Evolutionary conservation across 2,888 invertebrate genomes (phyloP).

Genomic region (Scaptodrosophila latifasciaeformis): DNA sequence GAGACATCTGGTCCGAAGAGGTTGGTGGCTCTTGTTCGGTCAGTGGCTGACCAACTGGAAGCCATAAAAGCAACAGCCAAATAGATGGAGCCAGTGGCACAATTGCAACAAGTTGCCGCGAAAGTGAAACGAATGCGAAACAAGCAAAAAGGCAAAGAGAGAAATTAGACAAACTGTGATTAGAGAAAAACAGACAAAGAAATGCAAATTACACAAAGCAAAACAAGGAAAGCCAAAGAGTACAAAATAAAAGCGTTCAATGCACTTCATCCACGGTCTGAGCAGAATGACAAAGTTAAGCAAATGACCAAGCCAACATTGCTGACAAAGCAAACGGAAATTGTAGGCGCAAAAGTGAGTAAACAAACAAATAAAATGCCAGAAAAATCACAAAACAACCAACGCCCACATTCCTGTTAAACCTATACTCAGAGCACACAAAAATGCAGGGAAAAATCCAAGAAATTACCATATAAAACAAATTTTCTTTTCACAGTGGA

Average conservation of each 20-base stretch:
- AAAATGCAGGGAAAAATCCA: constrained; percentile 44
- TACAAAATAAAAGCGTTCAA: constrained; percentile 52
- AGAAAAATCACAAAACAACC: constrained; percentile 10
- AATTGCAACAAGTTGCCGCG: constrained; percentile 55
- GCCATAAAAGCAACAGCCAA: constrained; percentile 35
- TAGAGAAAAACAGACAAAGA: constrained; percentile 41
- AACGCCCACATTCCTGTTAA: constrained; percentile 1
- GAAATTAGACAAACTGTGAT: constrained; percentile 3
- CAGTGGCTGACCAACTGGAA: constrained; percentile 24
- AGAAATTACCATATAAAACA: constrained; percentile 57
- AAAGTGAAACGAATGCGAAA: constrained; percentile 44
- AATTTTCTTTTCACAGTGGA: constrained; percentile 26
- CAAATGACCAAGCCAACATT: constrained; percentile 6
- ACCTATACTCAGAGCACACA: constrained; percentile 19
- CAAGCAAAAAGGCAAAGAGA: constrained; percentile 14
- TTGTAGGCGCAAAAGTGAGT: constrained; percentile 49
- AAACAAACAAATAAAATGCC: constrained; percentile 30
- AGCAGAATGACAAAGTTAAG: not conserved
- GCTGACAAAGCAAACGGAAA: constrained; percentile 32
- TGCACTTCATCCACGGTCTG: constrained; percentile 33
- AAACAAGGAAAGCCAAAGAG: constrained; percentile 45
- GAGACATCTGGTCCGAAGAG: constrained; percentile 12
- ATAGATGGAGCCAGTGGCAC: constrained; percentile 52
- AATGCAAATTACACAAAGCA: constrained; percentile 58
- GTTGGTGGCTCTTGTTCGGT: constrained; percentile 24